Conservation (phyloP, 2,888 invertebrate species). For the Tetropium fuscum region DNA sequence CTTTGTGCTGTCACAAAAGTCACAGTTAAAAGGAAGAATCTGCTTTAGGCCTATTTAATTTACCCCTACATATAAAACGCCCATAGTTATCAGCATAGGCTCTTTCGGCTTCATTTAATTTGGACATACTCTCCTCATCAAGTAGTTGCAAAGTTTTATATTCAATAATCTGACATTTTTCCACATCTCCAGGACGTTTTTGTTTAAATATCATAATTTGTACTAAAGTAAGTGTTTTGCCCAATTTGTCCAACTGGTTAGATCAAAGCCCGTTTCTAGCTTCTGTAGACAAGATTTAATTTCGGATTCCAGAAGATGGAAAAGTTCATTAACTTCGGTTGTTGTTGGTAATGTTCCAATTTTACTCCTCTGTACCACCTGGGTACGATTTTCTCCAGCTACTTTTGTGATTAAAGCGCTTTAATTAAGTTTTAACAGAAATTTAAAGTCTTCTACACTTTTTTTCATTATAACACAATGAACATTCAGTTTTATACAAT, state of each 20-base stretch:
- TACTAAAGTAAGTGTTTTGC: not conserved
- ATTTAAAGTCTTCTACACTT: not conserved
- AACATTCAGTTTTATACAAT: not conserved
- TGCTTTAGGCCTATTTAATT: constrained; percentile 1
- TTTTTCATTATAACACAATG: not conserved
- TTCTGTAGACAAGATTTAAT: not conserved
- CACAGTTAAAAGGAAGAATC: no score
- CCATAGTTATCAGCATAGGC: not conserved
- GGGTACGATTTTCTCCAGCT: not conserved
- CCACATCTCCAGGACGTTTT: constrained; percentile 8
- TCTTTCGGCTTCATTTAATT: not conserved
- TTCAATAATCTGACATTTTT: not conserved
- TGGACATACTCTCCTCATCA: not conserved
- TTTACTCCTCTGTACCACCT: not conserved
- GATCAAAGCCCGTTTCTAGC: not conserved
- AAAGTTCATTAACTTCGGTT: not conserved
- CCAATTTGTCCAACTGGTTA: not conserved
- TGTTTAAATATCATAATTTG: constrained; percentile 1
- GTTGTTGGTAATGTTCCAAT: not conserved
- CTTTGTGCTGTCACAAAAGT: no score
- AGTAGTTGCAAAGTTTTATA: not conserved
- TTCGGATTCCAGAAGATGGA: not conserved
- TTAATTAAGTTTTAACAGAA: not conserved
- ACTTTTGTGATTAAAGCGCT: not conserved
- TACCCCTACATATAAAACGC: not conserved